phyloP scores from a whole-genome alignment of 2,797 vertebrate genomes.

The Platalea minor region DNA sequence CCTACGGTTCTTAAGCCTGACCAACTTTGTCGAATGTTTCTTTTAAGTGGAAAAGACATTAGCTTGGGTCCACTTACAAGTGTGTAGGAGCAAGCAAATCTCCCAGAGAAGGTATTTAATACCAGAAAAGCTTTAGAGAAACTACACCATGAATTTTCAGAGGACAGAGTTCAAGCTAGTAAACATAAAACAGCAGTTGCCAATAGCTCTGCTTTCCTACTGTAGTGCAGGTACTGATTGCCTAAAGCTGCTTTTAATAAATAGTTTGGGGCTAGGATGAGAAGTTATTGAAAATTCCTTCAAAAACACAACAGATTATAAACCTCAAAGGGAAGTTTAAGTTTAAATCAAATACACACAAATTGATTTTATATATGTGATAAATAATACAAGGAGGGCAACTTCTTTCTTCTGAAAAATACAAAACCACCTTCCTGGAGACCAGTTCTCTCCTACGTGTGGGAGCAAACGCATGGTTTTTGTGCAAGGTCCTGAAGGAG shows the following conservation, averaged over 20 bases:
- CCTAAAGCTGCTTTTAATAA: constrained; percentile 25
- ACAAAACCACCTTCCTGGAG: neutral
- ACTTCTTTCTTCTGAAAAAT: neutral
- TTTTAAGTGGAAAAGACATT: neutral
- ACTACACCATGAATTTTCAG: neutral
- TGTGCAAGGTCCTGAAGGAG: neutral
- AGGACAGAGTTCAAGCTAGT: constrained; percentile 5
- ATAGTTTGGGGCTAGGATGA: neutral
- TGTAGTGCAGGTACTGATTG: neutral
- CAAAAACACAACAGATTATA: neutral
- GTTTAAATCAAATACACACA: neutral
- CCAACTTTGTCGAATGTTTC: neutral
- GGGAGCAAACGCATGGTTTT: neutral
- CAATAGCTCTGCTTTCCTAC: neutral
- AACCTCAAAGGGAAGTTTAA: neutral
- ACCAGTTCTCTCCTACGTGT: neutral
- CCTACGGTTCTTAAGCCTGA: neutral
- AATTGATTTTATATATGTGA: neutral
- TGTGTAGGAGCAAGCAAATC: neutral
- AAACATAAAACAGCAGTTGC: neutral
- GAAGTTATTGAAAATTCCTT: constrained; percentile 4
- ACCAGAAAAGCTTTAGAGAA: neutral
- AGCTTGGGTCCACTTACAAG: neutral
- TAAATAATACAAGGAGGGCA: neutral
- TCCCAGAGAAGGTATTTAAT: constrained; percentile 20